Base-by-base conservation (phyloP, 2,888 invertebrate species). In the Micoletzkya japonica region DNA sequence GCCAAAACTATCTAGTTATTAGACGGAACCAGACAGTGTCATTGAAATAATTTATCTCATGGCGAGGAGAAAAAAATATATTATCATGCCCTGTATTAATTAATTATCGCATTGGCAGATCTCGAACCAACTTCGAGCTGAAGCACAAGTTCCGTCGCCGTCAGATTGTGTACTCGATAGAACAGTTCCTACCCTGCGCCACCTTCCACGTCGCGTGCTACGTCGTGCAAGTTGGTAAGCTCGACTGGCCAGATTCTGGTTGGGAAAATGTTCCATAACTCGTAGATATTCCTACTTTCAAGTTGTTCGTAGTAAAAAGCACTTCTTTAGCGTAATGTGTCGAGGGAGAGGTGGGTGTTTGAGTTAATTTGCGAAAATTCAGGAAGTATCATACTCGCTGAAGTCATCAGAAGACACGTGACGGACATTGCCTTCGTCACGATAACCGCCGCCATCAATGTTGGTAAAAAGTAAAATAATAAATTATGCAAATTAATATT, bases 121-220 rank as follows among this genome's bases (percentile, higher is more conserved):
- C n/a, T n/a, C n/a, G n/a, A n/a, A n/a, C n/a, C n/a, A n/a, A n/a
- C n/a, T 66, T 54, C 64, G 54, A 66, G 37, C 36, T 66, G 2
- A 66, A 37, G n/a, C 28, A 24, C 26, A 36, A 66, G 64, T 66
- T 66, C 20, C 54, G 54, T 28, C 1, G 64, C 6, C 4, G 32
- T 20, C 64, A 66, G 30, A 66, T 54, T 37, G 64, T 66, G 4
- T 66, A 66, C 14, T 49, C 64, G 1, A 66, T 66, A 2, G n/a
- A 63, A 50, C 50, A 63, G 50, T 63, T 63, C 34, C 63, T 63
- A 7, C 63, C 63, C 20, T 50, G 63, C 24, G 63, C 50, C 17
- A 32, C 34, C 6, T 63, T 63, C 34, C 63, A 63, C 34, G 39
- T 28, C 20, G 32, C 50, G 2, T 63, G 63, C 50, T 63, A 63